Conservation (phyloP, 2,113 vertebrate species). For the Periophthalmus modestus region DNA sequence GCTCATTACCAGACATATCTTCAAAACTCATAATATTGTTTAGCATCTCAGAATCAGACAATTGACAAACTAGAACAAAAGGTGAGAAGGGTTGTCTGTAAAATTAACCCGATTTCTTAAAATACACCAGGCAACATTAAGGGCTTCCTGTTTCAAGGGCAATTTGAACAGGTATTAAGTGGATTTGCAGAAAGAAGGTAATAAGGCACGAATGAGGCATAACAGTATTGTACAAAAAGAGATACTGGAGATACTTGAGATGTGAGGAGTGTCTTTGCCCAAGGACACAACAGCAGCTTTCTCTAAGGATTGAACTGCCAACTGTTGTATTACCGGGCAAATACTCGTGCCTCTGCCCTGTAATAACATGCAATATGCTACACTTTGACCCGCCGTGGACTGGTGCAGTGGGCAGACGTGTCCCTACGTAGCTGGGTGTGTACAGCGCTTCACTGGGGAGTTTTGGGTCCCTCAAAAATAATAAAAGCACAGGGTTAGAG, state of each 20-base stretch:
- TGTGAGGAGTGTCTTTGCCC: not conserved
- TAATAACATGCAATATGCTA: no score
- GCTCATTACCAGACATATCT: conserved; percentile 39
- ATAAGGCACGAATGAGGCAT: not conserved
- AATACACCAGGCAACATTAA: conserved; percentile 12
- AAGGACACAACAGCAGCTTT: not conserved
- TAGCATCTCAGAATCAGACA: conserved; percentile 36
- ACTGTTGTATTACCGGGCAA: no score
- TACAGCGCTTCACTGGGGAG: no score
- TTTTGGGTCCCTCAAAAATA: no score
- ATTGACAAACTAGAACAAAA: conserved; percentile 48
- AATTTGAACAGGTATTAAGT: not conserved
- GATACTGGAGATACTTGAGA: not conserved
- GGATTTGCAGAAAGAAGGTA: not conserved
- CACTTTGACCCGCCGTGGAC: no score
- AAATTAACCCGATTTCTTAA: no score
- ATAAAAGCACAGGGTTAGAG: no score
- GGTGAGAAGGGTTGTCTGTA: conserved; percentile 12
- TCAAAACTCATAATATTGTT: conserved; percentile 44
- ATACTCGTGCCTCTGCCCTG: no score
- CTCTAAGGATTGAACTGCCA: not conserved
- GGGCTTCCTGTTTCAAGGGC: not conserved
- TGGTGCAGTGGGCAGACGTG: no score
- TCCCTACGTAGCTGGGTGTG: no score
- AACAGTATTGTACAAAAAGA: not conserved